Evolutionary conservation across 2,888 invertebrate species (phyloP), one percentile per base, ranked within the genome.

Genomic region (Pseudanteris insignis): DNA sequence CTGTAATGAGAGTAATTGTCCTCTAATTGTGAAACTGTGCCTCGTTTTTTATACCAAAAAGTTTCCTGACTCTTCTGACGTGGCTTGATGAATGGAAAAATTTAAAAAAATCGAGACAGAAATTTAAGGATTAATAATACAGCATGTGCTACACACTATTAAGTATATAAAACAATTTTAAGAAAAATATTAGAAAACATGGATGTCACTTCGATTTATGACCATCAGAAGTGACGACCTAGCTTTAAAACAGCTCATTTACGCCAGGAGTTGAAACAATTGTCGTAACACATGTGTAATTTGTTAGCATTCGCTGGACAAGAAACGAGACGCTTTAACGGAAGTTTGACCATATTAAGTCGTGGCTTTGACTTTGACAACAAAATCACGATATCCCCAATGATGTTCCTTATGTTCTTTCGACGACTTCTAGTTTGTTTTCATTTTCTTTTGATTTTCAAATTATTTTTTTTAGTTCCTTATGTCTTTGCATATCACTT

Each of bases 1-100:
- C 70, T 72, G 69, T 70, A 69, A 70, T 66, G 57, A 63, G 62
- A 64, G 48, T 65, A 48, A 54, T 60, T 55, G 58, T 63, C 65
- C 74, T 75, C 72, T 71, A 73, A 78, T 77, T 76, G 75, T 76
- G 73, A 76, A 77, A 75, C 73, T 76, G 75, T 77, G 77, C 77
- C 77, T 77, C 78, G 74, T 74, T 74, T 75, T 71, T 76, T 74
- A 74, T 74, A 75, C 72, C 74, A 70, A 75, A 18, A 61, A 60
- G 30, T 55, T 70, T 75, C 75, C 71, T 67, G 48, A 70, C 67
- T 69, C 70, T 70, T 66, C 67, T 69, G 64, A 70, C 63, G 67
- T 68, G 66, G 69, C 67, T 67, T 68, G 41, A 18, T 18, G 18
- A 18, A 4, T 18, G 3, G 6, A 3, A 18, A 18, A 18, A 18